Percentiles rank a stretch among this genome's conserved stretches.
Conservation (phyloP, 2,888 invertebrate genomes). For the Yponomeuta sedellus region DNA sequence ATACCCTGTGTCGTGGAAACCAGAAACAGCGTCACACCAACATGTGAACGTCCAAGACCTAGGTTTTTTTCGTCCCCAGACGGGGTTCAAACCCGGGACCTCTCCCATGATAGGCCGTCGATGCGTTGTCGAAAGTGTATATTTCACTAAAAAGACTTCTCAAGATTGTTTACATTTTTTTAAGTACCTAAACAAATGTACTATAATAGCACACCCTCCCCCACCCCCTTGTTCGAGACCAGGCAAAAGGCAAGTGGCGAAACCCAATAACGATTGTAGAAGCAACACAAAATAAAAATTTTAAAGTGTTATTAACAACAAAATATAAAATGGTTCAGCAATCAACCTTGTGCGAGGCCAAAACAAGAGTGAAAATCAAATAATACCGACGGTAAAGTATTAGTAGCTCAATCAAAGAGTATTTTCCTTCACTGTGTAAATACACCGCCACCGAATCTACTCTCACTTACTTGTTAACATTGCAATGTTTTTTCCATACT, state of each 20-base stretch:
- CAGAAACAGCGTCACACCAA: no score
- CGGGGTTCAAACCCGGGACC: no score
- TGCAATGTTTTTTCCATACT: background rate
- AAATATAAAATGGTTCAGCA: background rate
- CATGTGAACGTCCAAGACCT: no score
- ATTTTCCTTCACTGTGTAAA: slow-evolving; percentile 2
- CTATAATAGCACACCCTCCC: no score
- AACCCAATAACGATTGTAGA: background rate
- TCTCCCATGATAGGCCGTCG: no score
- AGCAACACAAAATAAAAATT: background rate
- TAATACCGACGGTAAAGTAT: slow-evolving; percentile 9
- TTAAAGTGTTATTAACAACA: background rate
- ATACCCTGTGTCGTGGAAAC: no score
- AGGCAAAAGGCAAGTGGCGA: background rate
- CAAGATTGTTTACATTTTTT: no score
- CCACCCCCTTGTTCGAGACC: background rate
- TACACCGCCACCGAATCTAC: slow-evolving; percentile 9
- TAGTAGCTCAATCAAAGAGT: background rate
- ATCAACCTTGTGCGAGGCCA: slow-evolving; percentile 16
- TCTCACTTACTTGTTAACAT: background rate
- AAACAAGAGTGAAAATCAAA: slow-evolving; percentile 2
- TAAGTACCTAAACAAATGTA: no score
- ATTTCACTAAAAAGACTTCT: no score
- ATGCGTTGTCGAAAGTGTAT: no score
- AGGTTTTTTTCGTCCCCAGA: no score